Base-by-base conservation (phyloP, 2,797 vertebrate genomes). In the Lithobates sylvaticus region DNA sequence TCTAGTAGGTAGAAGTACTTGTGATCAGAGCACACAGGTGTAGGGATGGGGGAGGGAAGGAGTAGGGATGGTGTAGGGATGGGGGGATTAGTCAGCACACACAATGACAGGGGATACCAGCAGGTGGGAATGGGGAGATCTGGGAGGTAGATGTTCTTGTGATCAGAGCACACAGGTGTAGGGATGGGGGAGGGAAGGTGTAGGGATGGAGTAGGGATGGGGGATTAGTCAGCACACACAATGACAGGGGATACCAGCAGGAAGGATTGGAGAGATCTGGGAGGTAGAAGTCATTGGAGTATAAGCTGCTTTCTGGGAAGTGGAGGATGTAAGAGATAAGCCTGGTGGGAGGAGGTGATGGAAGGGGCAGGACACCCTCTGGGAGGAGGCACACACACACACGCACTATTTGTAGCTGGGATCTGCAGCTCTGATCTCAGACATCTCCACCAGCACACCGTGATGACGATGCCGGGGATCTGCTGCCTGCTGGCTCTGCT, bases 371-470 rank as follows among this genome's bases (percentile, higher is more conserved):
- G 44, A 18, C 27, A 58, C 76, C 73, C 36, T 7, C 44, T 26
- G 68, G 85, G 85, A 83, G 85, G 85, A 72, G 74, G 79, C 80
- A 36, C 34, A 42, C 69, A 54, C 29, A 70, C 80, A 36, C 34
- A 42, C 69, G 36, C 29, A 70, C 13, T 83, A 86, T 78, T 73
- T 26, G 67, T 83, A 74, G 13, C 44, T 32, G 78, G 16, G 54
- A 27, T 15, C 39, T 15, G 13, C 26, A 70, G 65, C 65, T 3
- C 3, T 34, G 10, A 9, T 21, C 15, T 2, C 36, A 68, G 64
- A 39, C 42, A 50, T 9, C 69, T 71, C 5, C 27, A 10, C 69
- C 70, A 7, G 26, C 4, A 42, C 9, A 6, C 21, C 67, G 64
- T 39, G 16, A 86, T 86, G 80, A 77, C 26, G 15, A n/a, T 0